Evolutionary conservation across 2,113 vertebrate species (phyloP).

Genomic region (Anhinga rufa): DNA sequence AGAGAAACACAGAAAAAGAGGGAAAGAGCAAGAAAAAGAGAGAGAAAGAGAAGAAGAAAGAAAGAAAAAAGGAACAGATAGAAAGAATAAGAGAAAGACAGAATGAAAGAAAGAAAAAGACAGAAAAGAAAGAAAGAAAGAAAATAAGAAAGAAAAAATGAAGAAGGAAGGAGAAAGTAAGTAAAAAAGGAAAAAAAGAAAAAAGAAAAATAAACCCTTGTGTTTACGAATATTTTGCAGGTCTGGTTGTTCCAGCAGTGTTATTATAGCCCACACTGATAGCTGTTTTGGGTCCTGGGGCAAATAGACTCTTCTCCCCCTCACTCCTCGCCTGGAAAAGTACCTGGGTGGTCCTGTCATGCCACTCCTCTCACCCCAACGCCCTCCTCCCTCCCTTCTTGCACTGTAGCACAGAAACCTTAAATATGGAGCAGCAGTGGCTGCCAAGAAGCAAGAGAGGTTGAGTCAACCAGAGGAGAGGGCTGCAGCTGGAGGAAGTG

Average conservation of each 20-base stretch:
- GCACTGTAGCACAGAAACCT: conserved; percentile 24
- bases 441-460: not conserved
- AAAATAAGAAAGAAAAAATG: not conserved
- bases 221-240: not conserved
- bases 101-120: no score
- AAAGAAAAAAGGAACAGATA: not conserved
- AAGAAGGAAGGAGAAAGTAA: not conserved
- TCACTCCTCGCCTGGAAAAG: conserved; percentile 21
- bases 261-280: not conserved
- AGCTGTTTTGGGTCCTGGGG: conserved; percentile 53
- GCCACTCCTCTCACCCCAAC: not conserved
- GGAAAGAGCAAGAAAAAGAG: not conserved
- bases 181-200: not conserved
- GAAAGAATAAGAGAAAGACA: no score
- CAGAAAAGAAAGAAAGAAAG: not conserved
- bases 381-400: not conserved
- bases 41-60: not conserved
- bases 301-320: conserved; percentile 25
- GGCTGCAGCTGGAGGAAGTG: not conserved
- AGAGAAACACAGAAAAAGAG: not conserved
- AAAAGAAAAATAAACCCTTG: not conserved
- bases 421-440: not conserved
- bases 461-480: not conserved
- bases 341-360: conserved; percentile 45
- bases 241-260: not conserved